A percentile compares a stretch with the other conserved stretches of the same genome.
These are phyloP conservation scores for Lamprotornis superbus DNA, from an alignment of 2,113 vertebrate genomes.

Conservation along the genomic window DNA sequence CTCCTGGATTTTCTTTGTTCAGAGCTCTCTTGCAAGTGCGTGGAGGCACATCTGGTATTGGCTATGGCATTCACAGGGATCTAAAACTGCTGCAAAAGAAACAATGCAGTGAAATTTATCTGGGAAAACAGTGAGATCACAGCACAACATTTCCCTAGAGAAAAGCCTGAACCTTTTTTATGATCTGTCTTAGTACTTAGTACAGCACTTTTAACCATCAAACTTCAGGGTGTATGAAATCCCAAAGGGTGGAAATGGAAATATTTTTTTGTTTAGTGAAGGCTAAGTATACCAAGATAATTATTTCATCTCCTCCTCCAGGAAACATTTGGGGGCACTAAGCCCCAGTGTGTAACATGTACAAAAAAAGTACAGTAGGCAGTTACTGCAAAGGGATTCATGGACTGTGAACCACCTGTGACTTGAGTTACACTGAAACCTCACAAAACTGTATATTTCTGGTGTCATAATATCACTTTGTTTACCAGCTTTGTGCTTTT, in stretches of 20 bases:
- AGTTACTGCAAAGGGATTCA: background rate
- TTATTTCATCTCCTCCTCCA: background rate
- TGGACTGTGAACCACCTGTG: background rate
- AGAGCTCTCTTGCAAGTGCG: slow-evolving; percentile 26
- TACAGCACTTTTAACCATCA: background rate
- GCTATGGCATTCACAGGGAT: slow-evolving; percentile 28
- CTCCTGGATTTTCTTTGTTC: slow-evolving; percentile 55
- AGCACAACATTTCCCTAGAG: slow-evolving; percentile 49
- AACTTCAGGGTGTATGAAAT: background rate
- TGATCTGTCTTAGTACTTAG: slow-evolving; percentile 31
- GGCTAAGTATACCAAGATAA: background rate
- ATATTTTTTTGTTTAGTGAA: slow-evolving; percentile 31
- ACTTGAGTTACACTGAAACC: background rate
- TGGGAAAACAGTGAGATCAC: slow-evolving; percentile 63
- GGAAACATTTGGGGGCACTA: background rate
- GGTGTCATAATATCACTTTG: background rate
- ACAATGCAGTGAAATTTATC: slow-evolving; percentile 63
- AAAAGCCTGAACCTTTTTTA: slow-evolving; percentile 47
- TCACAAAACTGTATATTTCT: background rate
- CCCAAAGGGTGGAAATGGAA: slow-evolving; percentile 12
- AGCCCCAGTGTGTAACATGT: background rate
- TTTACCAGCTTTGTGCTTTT: slow-evolving; percentile 31
- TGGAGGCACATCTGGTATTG: slow-evolving; percentile 46
- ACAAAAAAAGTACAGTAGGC: background rate
- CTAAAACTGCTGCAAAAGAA: slow-evolving; percentile 47